Conservation (phyloP, 2,797 vertebrate genomes). For the Erpetoichthys calabaricus region DNA sequence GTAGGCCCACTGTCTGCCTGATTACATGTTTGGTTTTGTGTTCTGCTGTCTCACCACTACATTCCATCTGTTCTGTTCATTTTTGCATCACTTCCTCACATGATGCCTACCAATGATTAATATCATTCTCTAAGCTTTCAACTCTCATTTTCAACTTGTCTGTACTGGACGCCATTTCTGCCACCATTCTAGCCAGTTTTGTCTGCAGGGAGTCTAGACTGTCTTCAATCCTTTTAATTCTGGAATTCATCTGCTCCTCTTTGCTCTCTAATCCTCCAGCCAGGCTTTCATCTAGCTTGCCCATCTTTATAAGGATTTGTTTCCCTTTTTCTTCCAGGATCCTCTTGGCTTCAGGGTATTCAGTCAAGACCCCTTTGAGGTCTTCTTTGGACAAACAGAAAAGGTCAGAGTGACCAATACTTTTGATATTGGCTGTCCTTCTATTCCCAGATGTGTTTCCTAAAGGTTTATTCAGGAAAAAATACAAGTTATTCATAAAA, state of each 20-base stretch:
- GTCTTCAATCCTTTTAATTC: conserved; percentile 30
- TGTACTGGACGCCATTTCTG: conserved; percentile 57
- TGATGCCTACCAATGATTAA: conserved; percentile 39
- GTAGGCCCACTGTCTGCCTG: too few species aligned
- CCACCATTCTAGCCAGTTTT: conserved; percentile 57
- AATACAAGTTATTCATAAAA: neutral
- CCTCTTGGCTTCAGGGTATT: conserved; percentile 71
- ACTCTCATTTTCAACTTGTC: conserved; percentile 62
- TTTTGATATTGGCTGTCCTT: conserved; percentile 81
- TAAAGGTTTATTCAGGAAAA: conserved; percentile 19
- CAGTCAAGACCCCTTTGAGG: conserved; percentile 60
- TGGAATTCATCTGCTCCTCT: conserved; percentile 27
- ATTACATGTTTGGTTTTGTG: too few species aligned
- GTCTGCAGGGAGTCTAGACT: conserved; percentile 56
- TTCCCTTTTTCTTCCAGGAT: conserved; percentile 77
- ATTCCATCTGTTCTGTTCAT: too few species aligned
- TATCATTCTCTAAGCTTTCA: conserved; percentile 51
- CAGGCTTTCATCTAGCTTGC: conserved; percentile 50
- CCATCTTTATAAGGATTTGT: conserved; percentile 77
- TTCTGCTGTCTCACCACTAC: too few species aligned
- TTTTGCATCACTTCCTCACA: conserved; percentile 22
- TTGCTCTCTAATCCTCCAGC: conserved; percentile 31
- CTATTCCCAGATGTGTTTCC: conserved; percentile 83
- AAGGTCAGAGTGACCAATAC: conserved; percentile 81
- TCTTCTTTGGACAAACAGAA: conserved; percentile 87